A percentile compares a stretch with the other conserved stretches of the same genome.
Evolutionary conservation across 2,797 vertebrate genomes (phyloP).

Genomic region (Antennarius maculatus): DNA sequence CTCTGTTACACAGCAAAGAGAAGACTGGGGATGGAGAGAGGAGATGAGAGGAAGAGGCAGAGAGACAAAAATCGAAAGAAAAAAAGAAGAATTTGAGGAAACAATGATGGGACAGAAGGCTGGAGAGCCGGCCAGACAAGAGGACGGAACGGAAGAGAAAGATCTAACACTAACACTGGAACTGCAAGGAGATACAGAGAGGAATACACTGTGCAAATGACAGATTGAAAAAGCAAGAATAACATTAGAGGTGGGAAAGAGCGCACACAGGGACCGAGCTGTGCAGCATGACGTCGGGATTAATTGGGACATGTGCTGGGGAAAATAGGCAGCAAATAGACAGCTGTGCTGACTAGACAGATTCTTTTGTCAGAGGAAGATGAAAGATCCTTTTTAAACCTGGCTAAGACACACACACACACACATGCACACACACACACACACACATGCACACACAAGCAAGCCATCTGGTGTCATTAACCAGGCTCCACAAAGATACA

Average conservation of each 20-base stretch:
- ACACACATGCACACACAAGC: background rate
- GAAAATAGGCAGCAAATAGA: constrained; percentile 56
- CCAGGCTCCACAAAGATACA: constrained; percentile 41
- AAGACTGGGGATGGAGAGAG: constrained; percentile 24
- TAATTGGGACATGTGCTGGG: constrained; percentile 46
- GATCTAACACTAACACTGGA: background rate
- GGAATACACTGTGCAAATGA: constrained; percentile 8
- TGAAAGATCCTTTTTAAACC: constrained; percentile 63
- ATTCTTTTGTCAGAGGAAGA: constrained; percentile 68
- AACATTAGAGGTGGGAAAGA: constrained; percentile 26
- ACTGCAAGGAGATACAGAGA: background rate
- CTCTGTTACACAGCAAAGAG: constrained; percentile 55
- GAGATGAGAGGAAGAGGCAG: background rate
- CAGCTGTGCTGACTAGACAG: constrained; percentile 68
- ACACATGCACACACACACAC: background rate
- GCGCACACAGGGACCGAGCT: constrained; percentile 16
- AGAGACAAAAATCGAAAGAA: constrained; percentile 8
- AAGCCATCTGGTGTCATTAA: constrained; percentile 73
- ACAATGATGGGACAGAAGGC: constrained; percentile 25
- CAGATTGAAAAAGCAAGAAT: constrained; percentile 24
- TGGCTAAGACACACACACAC: constrained; percentile 44
- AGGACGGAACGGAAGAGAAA: constrained; percentile 29
- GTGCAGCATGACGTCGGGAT: constrained; percentile 38
- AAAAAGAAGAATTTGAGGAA: constrained; percentile 15
- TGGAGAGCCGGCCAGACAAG: constrained; percentile 12